Evolutionary conservation across 2,888 invertebrate genomes (phyloP), one percentile per base, ranked within the genome.

Genomic region (Kryphioiulus occultus): DNA sequence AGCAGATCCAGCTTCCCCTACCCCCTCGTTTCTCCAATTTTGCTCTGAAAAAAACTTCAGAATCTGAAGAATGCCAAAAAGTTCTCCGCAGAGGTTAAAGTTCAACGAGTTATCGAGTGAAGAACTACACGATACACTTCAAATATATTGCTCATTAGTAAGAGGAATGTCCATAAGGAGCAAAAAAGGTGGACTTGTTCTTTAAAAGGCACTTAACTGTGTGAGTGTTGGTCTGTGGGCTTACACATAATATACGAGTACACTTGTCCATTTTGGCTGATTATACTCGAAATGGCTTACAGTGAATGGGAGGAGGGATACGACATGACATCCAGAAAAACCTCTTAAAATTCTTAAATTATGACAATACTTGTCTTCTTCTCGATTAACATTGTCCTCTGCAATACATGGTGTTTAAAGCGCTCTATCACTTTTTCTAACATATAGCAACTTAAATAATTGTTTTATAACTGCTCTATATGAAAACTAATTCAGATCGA

Each of bases 31-130:
- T 59, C n/a, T 22, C n/a, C n/a, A 59, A 59, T 59, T 59, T 59
- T 59, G n/a, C 59, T 59, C 59, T 42, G 59, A 59, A 59, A 59
- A 59, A 59, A 59, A 19, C 19, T n/a, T 59, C 59, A 59, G 59
- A 59, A 59, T 59, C 59, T 59, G 59, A 59, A 59, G 59, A 59
- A 59, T 59, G 59, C n/a, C 19, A 19, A 59, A 59, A 59, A 59
- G 59, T 59, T 59, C 59, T 59, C n/a, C 22, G 4, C 59, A 59
- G n/a, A 59, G 59, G 59, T n/a, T 59, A 59, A 59, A 59, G 59
- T 59, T 59, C 59, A 59, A 59, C 59, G 59, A 59, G 59, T 59
- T 59, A 59, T 59, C 59, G n/a, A 59, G 59, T 59, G 59, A 59
- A 59, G 59, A 59, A 59, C 59, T 59, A 59, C 59, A 59, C 59